Base-by-base conservation (phyloP, 2,888 invertebrate species). In the Chydorus sphaericus region DNA sequence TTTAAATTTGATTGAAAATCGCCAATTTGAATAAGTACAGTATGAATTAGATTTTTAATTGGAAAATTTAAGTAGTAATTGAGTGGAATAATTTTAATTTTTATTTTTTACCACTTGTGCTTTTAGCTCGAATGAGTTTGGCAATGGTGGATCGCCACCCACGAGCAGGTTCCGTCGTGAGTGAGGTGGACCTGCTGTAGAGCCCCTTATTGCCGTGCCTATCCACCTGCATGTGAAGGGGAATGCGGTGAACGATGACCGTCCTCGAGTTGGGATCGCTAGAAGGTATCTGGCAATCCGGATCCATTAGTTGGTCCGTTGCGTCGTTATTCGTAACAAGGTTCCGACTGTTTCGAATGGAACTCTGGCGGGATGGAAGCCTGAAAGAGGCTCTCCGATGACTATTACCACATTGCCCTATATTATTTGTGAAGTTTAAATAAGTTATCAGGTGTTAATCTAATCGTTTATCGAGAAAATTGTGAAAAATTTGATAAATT, bases 81-180 rank as follows among this genome's bases (percentile, higher is more conserved):
- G n/a, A n/a, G n/a, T n/a, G n/a, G n/a, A n/a, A n/a, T n/a, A n/a
- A n/a, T n/a, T n/a, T n/a, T n/a, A n/a, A n/a, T n/a, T n/a, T n/a
- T n/a, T n/a, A n/a, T n/a, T n/a, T n/a, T n/a, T 44, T 23, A 2
- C 55, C 55, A 26, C 55, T 48, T 6, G 55, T 55, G 49, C 55
- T 55, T 28, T 55, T 55, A 4, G 55, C 48, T 33, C 55, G 31
- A 8, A 55, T 55, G 28, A 55, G 30, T 26, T 55, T 48, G 20
- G 33, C 48, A 20, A 55, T 36, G 8, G 55, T 31, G 10, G 55
- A 55, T 18, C 55, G 18, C 55, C 55, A 55, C 7, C 48, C 53
- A 28, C 37, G 37, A 2, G 36, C 14, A 1, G 44, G 44, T n/a
- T 44, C 44, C 5, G 26, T 44, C 26, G 23, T 36, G 4, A 28